Conservation (phyloP, 2,113 vertebrate genomes). For the Gymnogyps californianus region DNA sequence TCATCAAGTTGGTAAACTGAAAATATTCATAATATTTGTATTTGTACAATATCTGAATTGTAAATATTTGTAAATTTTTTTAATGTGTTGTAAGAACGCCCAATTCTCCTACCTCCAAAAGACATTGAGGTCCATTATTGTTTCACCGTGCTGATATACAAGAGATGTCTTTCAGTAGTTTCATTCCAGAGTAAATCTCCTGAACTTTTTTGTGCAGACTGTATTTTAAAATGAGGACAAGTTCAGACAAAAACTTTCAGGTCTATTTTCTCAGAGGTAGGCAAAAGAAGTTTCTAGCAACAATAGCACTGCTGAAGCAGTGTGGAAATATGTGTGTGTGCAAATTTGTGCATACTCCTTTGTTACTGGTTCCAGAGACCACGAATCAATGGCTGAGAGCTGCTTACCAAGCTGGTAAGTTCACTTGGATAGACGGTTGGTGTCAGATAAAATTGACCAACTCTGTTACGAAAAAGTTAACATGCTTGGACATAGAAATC, state of each 20-base stretch:
- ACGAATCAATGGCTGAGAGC: background rate
- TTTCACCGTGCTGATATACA: background rate
- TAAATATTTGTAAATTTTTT: background rate
- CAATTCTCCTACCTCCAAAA: background rate
- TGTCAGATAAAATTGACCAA: background rate
- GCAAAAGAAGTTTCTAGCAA: background rate
- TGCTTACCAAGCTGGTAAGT: background rate
- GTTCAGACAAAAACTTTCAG: background rate
- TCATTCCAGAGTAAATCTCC: background rate
- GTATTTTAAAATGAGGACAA: background rate
- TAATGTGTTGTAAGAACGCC: background rate
- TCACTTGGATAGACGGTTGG: background rate
- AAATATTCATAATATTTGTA: background rate
- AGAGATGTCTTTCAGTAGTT: background rate
- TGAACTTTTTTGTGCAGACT: background rate
- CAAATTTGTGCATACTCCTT: background rate
- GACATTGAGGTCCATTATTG: background rate
- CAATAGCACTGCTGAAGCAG: background rate
- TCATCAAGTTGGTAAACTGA: background rate
- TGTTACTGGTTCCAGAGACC: background rate
- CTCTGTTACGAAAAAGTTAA: background rate
- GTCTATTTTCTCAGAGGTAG: background rate
- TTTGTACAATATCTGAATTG: background rate
- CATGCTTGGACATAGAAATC: background rate
- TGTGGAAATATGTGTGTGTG: background rate